Conservation (phyloP, 1,140 invertebrate genomes). For the Drosophila pseudoananassae region DNA sequence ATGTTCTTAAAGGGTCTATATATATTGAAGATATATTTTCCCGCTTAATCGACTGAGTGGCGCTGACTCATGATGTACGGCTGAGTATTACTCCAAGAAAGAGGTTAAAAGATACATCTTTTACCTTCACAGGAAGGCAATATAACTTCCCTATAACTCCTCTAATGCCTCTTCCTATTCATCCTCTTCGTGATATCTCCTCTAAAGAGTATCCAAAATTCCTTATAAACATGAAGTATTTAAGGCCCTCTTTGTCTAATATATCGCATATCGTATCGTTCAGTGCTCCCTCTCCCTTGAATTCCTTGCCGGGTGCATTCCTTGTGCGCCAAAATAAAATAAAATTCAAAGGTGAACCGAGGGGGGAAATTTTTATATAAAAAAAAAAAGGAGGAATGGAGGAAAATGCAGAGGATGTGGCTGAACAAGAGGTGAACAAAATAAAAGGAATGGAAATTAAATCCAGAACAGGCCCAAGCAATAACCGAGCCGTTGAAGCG, state of each 20-base stretch:
- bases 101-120: no score
- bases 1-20: no score
- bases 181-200: no score
- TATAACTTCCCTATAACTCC: no score
- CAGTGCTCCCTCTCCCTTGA: constrained; percentile 24
- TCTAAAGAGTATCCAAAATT: background rate
- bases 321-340: constrained; percentile 32
- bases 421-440: background rate
- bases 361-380: background rate
- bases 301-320: constrained; percentile 46
- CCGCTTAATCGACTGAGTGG: no score
- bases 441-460: background rate
- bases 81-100: no score
- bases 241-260: constrained; percentile 24
- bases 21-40: no score
- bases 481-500: constrained; percentile 25
- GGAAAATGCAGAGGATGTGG: background rate
- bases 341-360: constrained; percentile 37
- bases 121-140: no score
- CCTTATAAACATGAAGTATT: background rate
- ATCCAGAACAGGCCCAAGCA: constrained; percentile 8
- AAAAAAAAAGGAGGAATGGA: no score
- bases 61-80: no score
- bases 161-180: no score
- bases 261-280: constrained; percentile 43